These are phyloP conservation scores for Epinephelus coioides DNA, from an alignment of 2,797 vertebrate species.

Conservation along the genomic window DNA sequence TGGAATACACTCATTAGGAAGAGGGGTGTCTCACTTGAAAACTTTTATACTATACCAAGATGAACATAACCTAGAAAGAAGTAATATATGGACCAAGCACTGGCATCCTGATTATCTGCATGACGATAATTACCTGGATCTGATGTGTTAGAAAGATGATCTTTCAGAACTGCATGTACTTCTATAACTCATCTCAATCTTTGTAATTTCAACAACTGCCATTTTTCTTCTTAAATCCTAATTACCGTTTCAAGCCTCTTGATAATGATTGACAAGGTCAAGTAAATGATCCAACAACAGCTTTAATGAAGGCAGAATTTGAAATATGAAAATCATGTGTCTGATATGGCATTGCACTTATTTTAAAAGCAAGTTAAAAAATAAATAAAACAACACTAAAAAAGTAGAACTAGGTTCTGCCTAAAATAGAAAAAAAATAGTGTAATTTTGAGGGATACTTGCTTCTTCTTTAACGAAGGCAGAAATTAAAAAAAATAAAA, in stretches of 20 bases:
- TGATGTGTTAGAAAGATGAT: background rate
- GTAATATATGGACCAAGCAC: background rate
- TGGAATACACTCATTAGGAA: background rate
- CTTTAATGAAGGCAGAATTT: constrained; percentile 6
- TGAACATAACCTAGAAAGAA: background rate
- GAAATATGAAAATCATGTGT: background rate
- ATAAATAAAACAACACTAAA: background rate
- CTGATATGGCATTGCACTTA: background rate
- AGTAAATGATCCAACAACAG: background rate
- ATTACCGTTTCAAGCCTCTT: constrained; percentile 35
- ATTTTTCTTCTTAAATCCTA: constrained; percentile 45
- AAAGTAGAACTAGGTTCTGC: background rate
- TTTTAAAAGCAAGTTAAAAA: background rate
- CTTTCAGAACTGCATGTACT: background rate
- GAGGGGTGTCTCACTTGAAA: background rate
- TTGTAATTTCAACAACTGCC: constrained; percentile 12
- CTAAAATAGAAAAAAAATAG: background rate
- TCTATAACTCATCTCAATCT: constrained; percentile 11
- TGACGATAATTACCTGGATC: background rate
- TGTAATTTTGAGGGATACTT: background rate
- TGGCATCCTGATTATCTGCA: background rate
- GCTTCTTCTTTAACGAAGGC: too few relatives aligned
- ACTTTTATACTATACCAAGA: background rate
- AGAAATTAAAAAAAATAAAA: too few relatives aligned
- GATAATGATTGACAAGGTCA: constrained; percentile 10